Base-by-base conservation (phyloP, 2,888 invertebrate species). In the Orchestes rusci region DNA sequence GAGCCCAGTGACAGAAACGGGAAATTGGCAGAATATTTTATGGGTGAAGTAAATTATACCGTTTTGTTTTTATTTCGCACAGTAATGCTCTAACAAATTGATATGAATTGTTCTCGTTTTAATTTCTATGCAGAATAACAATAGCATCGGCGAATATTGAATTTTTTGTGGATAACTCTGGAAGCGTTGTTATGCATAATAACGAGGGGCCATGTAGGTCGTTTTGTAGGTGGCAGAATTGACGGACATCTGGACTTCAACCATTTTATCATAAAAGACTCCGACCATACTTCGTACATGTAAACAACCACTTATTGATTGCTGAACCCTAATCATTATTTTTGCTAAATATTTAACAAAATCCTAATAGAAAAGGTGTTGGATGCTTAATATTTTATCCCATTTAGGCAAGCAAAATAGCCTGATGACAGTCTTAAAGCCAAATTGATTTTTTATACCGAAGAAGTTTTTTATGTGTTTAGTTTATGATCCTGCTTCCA, bases 11-110 rank as follows among this genome's bases (percentile, higher is more conserved):
- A 47, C 47, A 47, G 47, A 39, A 43, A 47, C 31, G 43, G 47
- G 47, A 47, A 47, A 47, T 47, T 47, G 47, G 47, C 47, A 47
- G 47, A 42, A 47, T 47, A 47, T 47, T 47, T 47, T 47, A 47
- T 39, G 43, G 43, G 39, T 30, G 32, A 47, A 47, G 47, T 47
- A 47, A 47, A 47, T 47, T 47, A 47, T 43, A 43, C 47, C 47
- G 28, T 47, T 42, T 47, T 37, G 47, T 46, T 46, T 46, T 42
- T 46, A 46, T 46, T 46, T 46, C 23, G 38, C 41, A 27, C 46
- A 16, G 42, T 46, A 46, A 46, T 42, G 39, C 43, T 20, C 16
- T 32, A 43, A 40, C 43, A 48, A 48, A 48, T 48, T 48, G 43
- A 43, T 40, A 39, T 40, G 43, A 43, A 48, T 48, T 46, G 46